phyloP scores from a whole-genome alignment of 2,113 vertebrate species.

The Pterocles gutturalis region DNA sequence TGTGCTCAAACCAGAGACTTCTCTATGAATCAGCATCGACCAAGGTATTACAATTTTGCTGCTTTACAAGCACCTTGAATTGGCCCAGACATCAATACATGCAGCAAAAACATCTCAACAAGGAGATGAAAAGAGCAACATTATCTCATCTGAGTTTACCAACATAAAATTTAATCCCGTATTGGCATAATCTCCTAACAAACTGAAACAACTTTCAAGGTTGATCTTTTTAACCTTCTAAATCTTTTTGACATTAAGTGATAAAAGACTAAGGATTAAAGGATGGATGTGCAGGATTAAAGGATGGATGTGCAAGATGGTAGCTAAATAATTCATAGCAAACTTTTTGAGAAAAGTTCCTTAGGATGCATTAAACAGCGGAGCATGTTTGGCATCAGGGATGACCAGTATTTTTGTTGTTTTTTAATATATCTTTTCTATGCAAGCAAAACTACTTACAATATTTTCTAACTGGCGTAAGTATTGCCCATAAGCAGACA shows the following conservation, averaged over 20 bases:
- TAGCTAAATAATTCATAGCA: neutral
- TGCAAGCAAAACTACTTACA: neutral
- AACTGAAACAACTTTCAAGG: neutral
- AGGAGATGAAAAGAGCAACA: neutral
- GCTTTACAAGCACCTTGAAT: neutral
- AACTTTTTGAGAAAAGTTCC: neutral
- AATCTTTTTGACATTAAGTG: neutral
- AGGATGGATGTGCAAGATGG: neutral
- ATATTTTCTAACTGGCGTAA: neutral
- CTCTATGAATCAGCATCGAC: neutral
- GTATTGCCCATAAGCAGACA: neutral
- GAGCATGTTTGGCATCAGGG: neutral
- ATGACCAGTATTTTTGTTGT: neutral
- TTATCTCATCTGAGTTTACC: neutral
- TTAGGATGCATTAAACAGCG: neutral
- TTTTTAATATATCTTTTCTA: neutral
- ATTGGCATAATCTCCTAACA: neutral
- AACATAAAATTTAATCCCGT: neutral
- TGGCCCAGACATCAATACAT: neutral
- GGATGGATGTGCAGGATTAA: neutral
- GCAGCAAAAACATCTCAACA: neutral
- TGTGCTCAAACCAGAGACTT: neutral
- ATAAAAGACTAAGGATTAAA: neutral
- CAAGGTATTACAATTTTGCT: neutral
- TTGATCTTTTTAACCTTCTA: neutral